A percentile compares a stretch with the other conserved stretches of the same genome.
Conservation (phyloP, 2,888 invertebrate species). For the Drosophila pegasa region DNA sequence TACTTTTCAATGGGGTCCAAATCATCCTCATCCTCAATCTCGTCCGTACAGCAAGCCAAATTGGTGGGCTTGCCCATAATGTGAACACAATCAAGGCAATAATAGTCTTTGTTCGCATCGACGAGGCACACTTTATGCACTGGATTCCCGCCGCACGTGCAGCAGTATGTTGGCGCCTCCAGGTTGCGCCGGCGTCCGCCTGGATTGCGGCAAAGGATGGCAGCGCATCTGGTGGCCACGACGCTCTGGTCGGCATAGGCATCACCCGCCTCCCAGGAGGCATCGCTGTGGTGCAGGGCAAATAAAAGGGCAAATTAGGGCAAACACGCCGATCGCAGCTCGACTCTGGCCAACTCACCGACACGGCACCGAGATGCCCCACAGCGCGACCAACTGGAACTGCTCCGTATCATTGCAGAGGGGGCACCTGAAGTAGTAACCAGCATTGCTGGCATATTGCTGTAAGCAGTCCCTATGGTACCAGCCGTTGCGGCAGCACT, state of each 20-base stretch:
- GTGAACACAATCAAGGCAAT: constrained; percentile 45
- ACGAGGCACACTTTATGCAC: too few relatives aligned
- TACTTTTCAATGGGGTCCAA: constrained; percentile 10
- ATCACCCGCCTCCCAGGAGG: constrained; percentile 92
- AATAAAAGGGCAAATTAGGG: too few relatives aligned
- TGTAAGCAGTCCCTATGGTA: constrained; percentile 91
- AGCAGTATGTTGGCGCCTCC: constrained; percentile 62
- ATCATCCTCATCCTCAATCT: not conserved
- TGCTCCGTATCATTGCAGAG: constrained; percentile 91
- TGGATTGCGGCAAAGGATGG: constrained; percentile 87
- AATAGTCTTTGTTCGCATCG: constrained; percentile 19
- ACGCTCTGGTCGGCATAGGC: constrained; percentile 90
- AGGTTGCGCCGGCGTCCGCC: constrained; percentile 84
- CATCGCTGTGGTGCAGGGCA: constrained; percentile 87
- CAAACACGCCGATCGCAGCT: too few relatives aligned
- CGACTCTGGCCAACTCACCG: too few relatives aligned
- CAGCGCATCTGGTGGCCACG: constrained; percentile 86
- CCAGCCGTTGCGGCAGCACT: constrained; percentile 92
- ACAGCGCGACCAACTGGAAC: constrained; percentile 77
- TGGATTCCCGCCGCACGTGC: constrained; percentile 77
- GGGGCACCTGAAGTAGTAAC: constrained; percentile 94
- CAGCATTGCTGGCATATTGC: constrained; percentile 90
- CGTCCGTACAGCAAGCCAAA: too few relatives aligned
- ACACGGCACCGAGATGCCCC: constrained; percentile 92
- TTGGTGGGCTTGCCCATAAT: too few relatives aligned